Conservation (phyloP, 2,888 invertebrate genomes). For the Andrena dorsata region DNA sequence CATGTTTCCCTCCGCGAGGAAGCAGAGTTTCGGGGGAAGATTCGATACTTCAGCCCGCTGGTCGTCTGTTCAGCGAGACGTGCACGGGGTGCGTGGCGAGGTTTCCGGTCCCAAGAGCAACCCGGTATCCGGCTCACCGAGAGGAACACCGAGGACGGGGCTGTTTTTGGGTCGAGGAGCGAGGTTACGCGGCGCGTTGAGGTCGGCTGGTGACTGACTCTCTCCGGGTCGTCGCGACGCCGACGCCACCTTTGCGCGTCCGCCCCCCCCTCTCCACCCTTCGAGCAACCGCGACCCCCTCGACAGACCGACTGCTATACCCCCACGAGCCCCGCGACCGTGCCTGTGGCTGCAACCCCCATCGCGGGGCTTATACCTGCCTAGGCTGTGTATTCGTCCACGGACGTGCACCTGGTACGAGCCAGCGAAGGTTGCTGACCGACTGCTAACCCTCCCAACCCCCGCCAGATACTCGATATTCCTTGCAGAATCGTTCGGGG, state of each 20-base stretch:
- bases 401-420: conserved; percentile 70
- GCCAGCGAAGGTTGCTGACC: conserved; percentile 73
- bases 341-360: conserved; percentile 59
- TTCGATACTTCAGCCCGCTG: conserved; percentile 18
- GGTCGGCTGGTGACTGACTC: conserved; percentile 84
- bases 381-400: conserved; percentile 60
- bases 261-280: conserved; percentile 54
- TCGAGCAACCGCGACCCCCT: conserved; percentile 65
- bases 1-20: conserved; percentile 9
- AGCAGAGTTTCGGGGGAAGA: not conserved
- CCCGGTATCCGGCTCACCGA: conserved; percentile 16
- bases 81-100: conserved; percentile 5
- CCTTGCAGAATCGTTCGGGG: conserved; percentile 37
- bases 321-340: conserved; percentile 26
- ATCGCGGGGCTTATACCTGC: conserved; percentile 67
- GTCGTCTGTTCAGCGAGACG: not conserved
- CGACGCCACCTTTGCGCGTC: conserved; percentile 82
- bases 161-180: conserved; percentile 48
- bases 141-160: conserved; percentile 25
- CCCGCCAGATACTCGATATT: conserved; percentile 40
- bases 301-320: conserved; percentile 43
- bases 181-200: conserved; percentile 80
- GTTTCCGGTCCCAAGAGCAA: conserved; percentile 36
- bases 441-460: conserved; percentile 42
- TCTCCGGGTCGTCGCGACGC: conserved; percentile 83